These are phyloP conservation scores for Prolemur simus DNA, from an alignment of 2,113 vertebrate species.

Conservation along the genomic window DNA sequence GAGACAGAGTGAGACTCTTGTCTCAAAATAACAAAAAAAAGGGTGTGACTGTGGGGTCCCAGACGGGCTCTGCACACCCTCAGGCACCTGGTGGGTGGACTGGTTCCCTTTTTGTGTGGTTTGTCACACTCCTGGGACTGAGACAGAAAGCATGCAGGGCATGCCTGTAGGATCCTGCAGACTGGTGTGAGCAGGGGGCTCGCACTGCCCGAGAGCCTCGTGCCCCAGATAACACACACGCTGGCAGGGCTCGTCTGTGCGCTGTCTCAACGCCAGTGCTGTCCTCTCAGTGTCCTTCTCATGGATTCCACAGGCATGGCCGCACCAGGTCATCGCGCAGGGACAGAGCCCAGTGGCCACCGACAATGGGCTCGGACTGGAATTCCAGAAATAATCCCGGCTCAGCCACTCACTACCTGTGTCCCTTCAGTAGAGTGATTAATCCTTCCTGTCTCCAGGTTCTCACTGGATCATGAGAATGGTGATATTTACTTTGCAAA, in stretches of 20 bases:
- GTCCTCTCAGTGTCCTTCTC: neutral
- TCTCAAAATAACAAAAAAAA: too few relatives aligned
- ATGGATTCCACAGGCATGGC: accelerated
- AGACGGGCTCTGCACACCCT: neutral
- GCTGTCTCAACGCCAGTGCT: accelerated
- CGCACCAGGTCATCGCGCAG: too few relatives aligned
- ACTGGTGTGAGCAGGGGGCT: neutral
- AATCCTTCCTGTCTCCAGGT: neutral
- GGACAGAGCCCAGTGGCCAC: accelerated
- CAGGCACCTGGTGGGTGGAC: constrained; percentile 16
- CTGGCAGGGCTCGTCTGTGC: accelerated
- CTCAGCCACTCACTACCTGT: neutral
- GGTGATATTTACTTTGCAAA: neutral
- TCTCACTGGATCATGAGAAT: neutral
- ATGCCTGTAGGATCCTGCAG: neutral
- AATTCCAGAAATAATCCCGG: neutral
- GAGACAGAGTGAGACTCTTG: too few relatives aligned
- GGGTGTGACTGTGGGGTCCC: neutral
- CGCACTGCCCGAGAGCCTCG: neutral
- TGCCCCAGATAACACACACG: accelerated
- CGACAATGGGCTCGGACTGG: neutral
- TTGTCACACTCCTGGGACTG: neutral
- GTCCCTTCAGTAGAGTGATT: neutral
- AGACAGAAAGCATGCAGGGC: neutral
- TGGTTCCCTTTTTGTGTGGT: constrained; percentile 55